Evolutionary conservation across 1,140 invertebrate genomes (phyloP), one percentile per base, ranked within the genome.

Genomic region (Hesperophylax magnus): DNA sequence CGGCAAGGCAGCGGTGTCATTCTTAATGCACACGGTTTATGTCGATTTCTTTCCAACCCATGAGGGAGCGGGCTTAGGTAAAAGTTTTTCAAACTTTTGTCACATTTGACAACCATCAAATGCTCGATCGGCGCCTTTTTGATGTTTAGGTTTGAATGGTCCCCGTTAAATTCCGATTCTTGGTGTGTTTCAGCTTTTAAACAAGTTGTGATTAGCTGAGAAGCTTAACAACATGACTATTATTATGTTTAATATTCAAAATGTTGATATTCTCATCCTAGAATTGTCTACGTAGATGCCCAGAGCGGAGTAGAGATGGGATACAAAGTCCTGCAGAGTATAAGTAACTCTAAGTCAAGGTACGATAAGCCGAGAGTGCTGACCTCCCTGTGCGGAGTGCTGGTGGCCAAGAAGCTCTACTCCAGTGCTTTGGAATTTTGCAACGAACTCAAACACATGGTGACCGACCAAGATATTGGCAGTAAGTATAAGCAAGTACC

Each of bases 291-390:
- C 53, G 39, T 31, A 22, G 39, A 78, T n/a, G 54, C 54, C 14
- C n/a, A 54, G 34, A 85, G 86, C 47, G 86, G 85, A 27, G 84
- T 87, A 4, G 85, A 86, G n/a, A 85, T 87, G 27, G 87, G 87
- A 24, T 80, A 86, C 17, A 85, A 85, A 8, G 85, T 87, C 15
- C 85, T 87, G 82, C 85, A 85, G 14, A 85, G 86, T 82, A 77
- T 87, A 76, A 82, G 84, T 0, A 83, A 61, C 22, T 54, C 85
- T 9, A 85, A 83, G n/a, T 84, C 86, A 22, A 72, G 85, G 27
- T 74, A 65, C 27, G 86, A 85, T n/a, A 60, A 85, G 3, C 80
- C 85, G 22, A 58, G 83, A 31, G 79, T 87, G 0, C 77, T 86
- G 8, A 78, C 86, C 3, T 85, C 84, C 83, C 81, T 87, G 67